Percentiles rank a stretch among this genome's conserved stretches.
Conservation (phyloP, 1,140 invertebrate genomes). For the Mamestra configurata region DNA sequence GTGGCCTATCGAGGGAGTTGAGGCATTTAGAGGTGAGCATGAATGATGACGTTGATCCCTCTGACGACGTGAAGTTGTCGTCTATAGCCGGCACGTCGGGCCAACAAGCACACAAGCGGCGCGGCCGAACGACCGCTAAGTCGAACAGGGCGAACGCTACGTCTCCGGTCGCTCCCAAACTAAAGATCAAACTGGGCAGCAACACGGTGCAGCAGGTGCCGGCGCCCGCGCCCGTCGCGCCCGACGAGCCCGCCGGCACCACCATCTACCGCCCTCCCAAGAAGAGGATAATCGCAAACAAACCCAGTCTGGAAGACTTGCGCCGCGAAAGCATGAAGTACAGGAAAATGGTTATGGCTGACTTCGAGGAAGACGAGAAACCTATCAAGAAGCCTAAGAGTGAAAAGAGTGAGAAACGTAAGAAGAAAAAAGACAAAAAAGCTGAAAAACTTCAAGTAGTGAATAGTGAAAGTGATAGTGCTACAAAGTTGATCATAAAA, state of each 20-base stretch:
- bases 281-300: constrained; percentile 90
- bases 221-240: not conserved
- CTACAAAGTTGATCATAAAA: constrained; percentile 91
- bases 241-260: constrained; percentile 85
- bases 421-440: constrained; percentile 91
- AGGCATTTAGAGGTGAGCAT: constrained; percentile 86
- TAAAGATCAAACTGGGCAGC: constrained; percentile 94
- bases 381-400: constrained; percentile 88
- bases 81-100: constrained; percentile 64
- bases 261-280: constrained; percentile 92
- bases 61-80: constrained; percentile 79
- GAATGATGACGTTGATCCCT: constrained; percentile 81
- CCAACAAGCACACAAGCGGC: constrained; percentile 86
- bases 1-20: constrained; percentile 88
- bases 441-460: constrained; percentile 89
- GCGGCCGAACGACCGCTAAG: constrained; percentile 86
- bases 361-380: constrained; percentile 90
- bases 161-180: constrained; percentile 90
- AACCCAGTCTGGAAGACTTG: constrained; percentile 91
- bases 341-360: constrained; percentile 94
- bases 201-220: constrained; percentile 86
- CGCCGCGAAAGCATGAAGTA: constrained; percentile 96
- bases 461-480: constrained; percentile 88
- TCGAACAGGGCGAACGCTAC: constrained; percentile 71
- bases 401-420: constrained; percentile 89